Conservation (phyloP, 1,140 invertebrate genomes). For the Drosophila obscura region DNA sequence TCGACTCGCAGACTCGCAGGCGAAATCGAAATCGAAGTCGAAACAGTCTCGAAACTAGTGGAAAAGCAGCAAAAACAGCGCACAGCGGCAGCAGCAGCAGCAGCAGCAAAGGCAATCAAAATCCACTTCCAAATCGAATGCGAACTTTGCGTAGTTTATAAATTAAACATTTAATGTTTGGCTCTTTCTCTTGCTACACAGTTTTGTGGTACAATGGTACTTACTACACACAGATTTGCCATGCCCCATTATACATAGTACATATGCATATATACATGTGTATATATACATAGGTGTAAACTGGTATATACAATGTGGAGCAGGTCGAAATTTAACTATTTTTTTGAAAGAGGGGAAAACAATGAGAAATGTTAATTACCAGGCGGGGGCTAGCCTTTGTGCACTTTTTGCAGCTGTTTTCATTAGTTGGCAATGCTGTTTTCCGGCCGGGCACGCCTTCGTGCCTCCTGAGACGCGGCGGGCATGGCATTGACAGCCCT, state of each 20-base stretch:
- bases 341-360: conserved; percentile 5
- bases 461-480: conserved; percentile 32
- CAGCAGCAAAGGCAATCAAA: conserved; percentile 36
- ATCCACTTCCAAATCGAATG: conserved; percentile 2
- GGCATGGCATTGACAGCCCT: conserved; percentile 70
- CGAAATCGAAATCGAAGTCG: conserved; percentile 28
- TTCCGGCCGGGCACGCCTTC: conserved; percentile 13
- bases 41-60: conserved; percentile 52
- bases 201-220: conserved; percentile 3
- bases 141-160: conserved; percentile 42
- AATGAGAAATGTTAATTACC: conserved; percentile 50
- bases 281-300: not conserved
- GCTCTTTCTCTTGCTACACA: conserved; percentile 33
- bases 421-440: conserved; percentile 28
- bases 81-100: not conserved
- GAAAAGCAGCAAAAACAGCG: conserved; percentile 33
- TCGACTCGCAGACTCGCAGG: conserved; percentile 26
- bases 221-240: conserved; percentile 4
- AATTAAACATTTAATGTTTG: conserved; percentile 63
- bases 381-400: conserved; percentile 14
- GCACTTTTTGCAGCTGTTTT: conserved; percentile 52
- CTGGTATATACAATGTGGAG: not conserved
- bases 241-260: conserved; percentile 5
- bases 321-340: conserved; percentile 13
- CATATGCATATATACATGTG: conserved; percentile 6